Evolutionary conservation across 2,113 vertebrate species (phyloP).

Genomic region (Motacilla alba): DNA sequence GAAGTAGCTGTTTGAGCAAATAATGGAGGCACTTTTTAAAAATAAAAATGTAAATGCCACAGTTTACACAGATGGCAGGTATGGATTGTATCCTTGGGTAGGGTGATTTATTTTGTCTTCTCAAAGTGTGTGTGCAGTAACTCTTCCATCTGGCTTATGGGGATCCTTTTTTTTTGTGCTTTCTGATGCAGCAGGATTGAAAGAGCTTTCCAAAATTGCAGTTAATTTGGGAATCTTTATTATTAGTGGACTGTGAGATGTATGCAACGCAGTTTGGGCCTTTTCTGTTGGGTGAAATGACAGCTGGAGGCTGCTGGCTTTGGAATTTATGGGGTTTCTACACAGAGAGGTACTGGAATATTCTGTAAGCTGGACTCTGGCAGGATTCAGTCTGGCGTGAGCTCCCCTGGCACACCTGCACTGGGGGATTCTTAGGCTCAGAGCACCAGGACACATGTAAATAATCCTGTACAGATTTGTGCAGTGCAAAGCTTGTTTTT

Average conservation of each 20-base stretch:
- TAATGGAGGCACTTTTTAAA: conserved; percentile 72
- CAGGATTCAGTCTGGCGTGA: conserved; percentile 24
- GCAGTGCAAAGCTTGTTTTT: conserved; percentile 58
- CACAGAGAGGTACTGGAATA: conserved; percentile 11
- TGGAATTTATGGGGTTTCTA: conserved; percentile 22
- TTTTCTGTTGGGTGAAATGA: conserved; percentile 51
- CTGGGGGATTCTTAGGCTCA: conserved; percentile 16
- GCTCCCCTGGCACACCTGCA: neutral
- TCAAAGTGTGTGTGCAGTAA: conserved; percentile 34
- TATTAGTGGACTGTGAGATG: neutral
- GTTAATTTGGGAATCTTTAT: conserved; percentile 1
- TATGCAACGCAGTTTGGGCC: conserved; percentile 35
- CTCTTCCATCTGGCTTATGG: conserved; percentile 47
- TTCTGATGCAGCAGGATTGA: conserved; percentile 16
- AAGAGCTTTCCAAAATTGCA: neutral
- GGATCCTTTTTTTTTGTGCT: conserved; percentile 46
- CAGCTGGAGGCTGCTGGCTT: conserved; percentile 32
- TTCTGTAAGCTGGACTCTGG: neutral
- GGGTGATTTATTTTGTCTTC: conserved; percentile 48
- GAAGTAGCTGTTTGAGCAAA: conserved; percentile 69
- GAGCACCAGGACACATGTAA: conserved; percentile 53
- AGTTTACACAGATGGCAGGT: conserved; percentile 59
- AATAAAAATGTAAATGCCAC: conserved; percentile 64
- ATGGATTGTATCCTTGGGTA: neutral
- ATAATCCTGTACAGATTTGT: conserved; percentile 58